These are phyloP conservation scores for Grus americana DNA, from an alignment of 2,113 vertebrate species.

Conservation along the genomic window DNA sequence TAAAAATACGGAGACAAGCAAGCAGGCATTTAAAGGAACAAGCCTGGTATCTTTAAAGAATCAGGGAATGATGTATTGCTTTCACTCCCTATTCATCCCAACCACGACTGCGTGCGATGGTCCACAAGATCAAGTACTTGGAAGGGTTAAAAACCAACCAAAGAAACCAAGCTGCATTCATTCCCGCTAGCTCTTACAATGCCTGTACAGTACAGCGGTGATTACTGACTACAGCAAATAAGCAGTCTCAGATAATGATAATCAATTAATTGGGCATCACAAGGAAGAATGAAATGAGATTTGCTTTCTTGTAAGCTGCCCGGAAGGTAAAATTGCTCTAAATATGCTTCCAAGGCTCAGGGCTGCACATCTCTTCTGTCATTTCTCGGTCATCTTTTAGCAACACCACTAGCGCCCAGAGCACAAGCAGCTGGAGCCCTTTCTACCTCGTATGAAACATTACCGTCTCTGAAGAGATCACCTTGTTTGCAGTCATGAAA, in stretches of 20 bases:
- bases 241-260: not conserved
- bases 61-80: not conserved
- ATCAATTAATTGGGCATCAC: constrained; percentile 9
- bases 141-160: not conserved
- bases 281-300: not conserved
- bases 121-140: not conserved
- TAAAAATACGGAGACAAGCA: not conserved
- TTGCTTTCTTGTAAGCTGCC: not conserved
- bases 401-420: not conserved
- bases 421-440: not conserved
- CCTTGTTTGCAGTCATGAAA: not conserved
- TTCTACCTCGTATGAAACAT: not conserved
- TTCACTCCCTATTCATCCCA: not conserved
- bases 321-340: not conserved
- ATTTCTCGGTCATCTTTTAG: not conserved
- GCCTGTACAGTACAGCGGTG: not conserved
- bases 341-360: not conserved
- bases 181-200: not conserved
- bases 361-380: not conserved
- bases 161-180: not conserved
- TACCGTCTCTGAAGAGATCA: not conserved
- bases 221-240: not conserved
- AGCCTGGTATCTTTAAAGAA: not conserved
- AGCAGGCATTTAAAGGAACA: not conserved
- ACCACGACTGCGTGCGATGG: accelerated